Evolutionary conservation across 2,113 vertebrate genomes (phyloP).

Genomic region (Cygnus buccinator): DNA sequence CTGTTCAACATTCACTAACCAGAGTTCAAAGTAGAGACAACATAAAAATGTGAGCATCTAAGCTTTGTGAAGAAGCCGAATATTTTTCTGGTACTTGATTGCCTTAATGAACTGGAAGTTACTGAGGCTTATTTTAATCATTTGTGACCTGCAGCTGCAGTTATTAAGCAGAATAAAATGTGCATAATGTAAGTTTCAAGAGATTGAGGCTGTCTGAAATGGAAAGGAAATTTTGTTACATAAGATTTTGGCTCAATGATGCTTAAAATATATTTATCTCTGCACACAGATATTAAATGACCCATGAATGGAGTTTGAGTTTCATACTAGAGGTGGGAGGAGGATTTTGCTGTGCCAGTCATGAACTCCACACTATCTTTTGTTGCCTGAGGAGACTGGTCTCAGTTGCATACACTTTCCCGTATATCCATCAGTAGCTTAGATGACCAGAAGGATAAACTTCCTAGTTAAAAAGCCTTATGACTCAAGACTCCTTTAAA

Average conservation of each 20-base stretch:
- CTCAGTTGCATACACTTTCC: not conserved
- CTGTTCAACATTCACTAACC: no score
- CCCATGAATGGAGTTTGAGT: slow-evolving; percentile 1
- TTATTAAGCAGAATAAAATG: slow-evolving; percentile 50
- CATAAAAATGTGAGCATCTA: not conserved
- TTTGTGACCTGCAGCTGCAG: slow-evolving; percentile 32
- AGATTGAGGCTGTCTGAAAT: not conserved
- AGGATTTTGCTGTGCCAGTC: not conserved
- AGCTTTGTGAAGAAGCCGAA: not conserved
- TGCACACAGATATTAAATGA: slow-evolving; percentile 56
- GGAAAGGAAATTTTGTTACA: slow-evolving; percentile 7
- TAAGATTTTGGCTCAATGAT: slow-evolving; percentile 41
- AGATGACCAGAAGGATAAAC: not conserved
- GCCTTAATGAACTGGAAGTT: slow-evolving; percentile 49
- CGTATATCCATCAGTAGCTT: not conserved
- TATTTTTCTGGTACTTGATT: slow-evolving; percentile 42
- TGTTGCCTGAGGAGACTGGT: not conserved
- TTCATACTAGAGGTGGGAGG: not conserved
- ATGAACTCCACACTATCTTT: not conserved
- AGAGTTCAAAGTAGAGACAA: not conserved
- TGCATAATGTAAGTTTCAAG: not conserved
- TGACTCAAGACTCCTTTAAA: not conserved
- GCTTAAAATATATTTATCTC: slow-evolving; percentile 65
- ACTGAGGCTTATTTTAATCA: slow-evolving; percentile 27
- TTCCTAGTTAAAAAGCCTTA: not conserved